A percentile compares a stretch with the other conserved stretches of the same genome.
These are phyloP conservation scores for Catalaphyllia jardinei DNA, from an alignment of 64 coral and sea anemone genomes.

Conservation along the genomic window DNA sequence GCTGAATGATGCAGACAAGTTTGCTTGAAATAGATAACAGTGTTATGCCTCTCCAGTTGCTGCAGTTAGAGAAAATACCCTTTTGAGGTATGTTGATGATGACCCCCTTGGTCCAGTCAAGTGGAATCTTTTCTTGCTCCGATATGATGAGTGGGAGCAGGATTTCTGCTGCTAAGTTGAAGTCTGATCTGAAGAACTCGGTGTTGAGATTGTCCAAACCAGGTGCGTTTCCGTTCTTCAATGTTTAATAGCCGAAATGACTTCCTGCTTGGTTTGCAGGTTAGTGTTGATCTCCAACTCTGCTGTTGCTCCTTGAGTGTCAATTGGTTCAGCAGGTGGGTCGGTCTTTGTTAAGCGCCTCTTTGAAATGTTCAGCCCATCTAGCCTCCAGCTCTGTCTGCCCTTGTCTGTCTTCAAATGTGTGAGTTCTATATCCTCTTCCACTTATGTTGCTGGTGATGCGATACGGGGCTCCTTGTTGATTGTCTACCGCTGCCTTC, in stretches of 20 bases:
- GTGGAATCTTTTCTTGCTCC: no score
- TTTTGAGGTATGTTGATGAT: slow-evolving; percentile 27
- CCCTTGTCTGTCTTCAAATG: slow-evolving; percentile 1
- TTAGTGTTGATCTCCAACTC: slow-evolving; percentile 1
- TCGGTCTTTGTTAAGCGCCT: slow-evolving; percentile 20
- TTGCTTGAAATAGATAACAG: background rate
- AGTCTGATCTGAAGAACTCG: slow-evolving; percentile 41
- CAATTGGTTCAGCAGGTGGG: background rate
- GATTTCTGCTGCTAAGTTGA: background rate
- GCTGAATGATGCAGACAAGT: background rate
- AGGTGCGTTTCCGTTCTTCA: slow-evolving; percentile 52
- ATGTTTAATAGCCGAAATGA: slow-evolving; percentile 26
- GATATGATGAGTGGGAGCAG: slow-evolving; percentile 17
- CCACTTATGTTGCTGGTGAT: background rate
- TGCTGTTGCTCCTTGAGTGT: background rate
- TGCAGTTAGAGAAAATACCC: background rate
- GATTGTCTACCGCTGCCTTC: slow-evolving; percentile 12
- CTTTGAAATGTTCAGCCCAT: slow-evolving; percentile 39
- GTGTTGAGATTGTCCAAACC: slow-evolving; percentile 33
- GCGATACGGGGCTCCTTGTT: background rate
- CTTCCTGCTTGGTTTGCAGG: slow-evolving; percentile 12
- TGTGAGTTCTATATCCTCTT: background rate
- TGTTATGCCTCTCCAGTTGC: background rate
- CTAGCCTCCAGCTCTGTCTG: slow-evolving; percentile 14
- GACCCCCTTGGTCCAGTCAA: background rate